Percentiles rank a stretch among this genome's conserved stretches.
phyloP scores from a whole-genome alignment of 2,797 vertebrate species.

The Catharus ustulatus region DNA sequence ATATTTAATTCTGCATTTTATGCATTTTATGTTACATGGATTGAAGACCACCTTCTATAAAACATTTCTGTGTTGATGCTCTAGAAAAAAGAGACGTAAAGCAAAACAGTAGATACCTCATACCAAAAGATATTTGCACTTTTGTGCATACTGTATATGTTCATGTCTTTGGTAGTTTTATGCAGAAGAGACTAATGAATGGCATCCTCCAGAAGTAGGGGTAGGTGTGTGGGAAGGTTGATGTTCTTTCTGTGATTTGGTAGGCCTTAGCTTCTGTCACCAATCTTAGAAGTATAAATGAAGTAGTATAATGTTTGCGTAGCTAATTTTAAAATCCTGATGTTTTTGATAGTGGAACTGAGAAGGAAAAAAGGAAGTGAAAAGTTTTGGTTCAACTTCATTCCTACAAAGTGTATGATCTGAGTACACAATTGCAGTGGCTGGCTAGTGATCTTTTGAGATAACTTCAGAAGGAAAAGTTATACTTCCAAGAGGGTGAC shows the following conservation, averaged over 20 bases:
- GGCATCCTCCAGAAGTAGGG: not conserved
- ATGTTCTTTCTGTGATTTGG: not conserved
- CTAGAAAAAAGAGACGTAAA: not conserved
- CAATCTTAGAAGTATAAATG: not conserved
- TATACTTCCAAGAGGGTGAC: not conserved
- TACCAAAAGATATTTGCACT: not conserved
- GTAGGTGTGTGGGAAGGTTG: not conserved
- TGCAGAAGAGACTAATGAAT: not conserved
- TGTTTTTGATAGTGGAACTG: not conserved
- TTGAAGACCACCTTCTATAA: not conserved
- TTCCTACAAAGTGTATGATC: not conserved
- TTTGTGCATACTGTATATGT: not conserved
- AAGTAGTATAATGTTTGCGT: not conserved
- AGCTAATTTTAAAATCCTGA: not conserved
- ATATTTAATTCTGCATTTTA: not conserved
- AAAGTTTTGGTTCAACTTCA: not conserved
- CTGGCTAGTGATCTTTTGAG: not conserved
- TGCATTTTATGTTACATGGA: not conserved
- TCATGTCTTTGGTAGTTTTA: not conserved
- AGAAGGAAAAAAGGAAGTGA: conserved; percentile 10
- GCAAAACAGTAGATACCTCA: not conserved
- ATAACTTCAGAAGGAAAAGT: not conserved
- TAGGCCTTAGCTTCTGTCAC: not conserved
- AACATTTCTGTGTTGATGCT: not conserved
- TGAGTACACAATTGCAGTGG: not conserved